Evolutionary conservation across 2,113 vertebrate genomes (phyloP), one percentile per base, ranked within the genome.

Genomic region (Hippocampus zosterae): DNA sequence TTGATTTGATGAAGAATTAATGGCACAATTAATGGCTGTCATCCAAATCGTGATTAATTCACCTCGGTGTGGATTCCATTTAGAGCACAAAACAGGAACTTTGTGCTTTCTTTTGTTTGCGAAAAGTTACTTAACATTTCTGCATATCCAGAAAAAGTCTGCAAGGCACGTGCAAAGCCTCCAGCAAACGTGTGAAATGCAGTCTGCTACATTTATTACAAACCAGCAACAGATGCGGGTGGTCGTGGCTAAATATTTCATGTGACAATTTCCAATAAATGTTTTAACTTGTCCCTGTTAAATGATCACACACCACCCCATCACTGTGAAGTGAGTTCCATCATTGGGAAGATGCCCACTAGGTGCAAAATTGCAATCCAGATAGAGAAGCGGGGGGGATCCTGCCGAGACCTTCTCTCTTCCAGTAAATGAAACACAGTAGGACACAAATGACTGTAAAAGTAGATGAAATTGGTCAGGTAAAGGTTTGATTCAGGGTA

Each of bases 401-500:
- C 41, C 62, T 44, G 63, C n/a, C 46, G 63, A 65, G 40, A 55
- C 55, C 65, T 75, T 71, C 33, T 11, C 29, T 67, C 40, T 29
- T 42, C 65, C 5, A 0, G 37, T 69, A 73, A 81, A 77, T 21
- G 16, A 72, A 56, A 29, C 65, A 65, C 57, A 79, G 50, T 1
- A 9, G 69, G 16, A 52, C 69, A 65, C 44, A 79, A 72, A 75
- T 42, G 78, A 77, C 70, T 60, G 63, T 42, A 77, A 53, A 27
- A 74, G 25, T 70, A 70, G 59, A 61, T 44, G 53, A 79, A 82
- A 77, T 63, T 44, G 50, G 66, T 52, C 56, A 27, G 73, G 70
- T 71, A 63, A 12, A 69, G 70, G 48, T 79, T 74, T 9, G n/a
- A 80, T 81, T 88, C 71, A 71, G 68, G 62, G 23, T 62, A 71